These are phyloP conservation scores for Stictocephala bisonia DNA, from an alignment of 2,888 invertebrate species.

Conservation along the genomic window DNA sequence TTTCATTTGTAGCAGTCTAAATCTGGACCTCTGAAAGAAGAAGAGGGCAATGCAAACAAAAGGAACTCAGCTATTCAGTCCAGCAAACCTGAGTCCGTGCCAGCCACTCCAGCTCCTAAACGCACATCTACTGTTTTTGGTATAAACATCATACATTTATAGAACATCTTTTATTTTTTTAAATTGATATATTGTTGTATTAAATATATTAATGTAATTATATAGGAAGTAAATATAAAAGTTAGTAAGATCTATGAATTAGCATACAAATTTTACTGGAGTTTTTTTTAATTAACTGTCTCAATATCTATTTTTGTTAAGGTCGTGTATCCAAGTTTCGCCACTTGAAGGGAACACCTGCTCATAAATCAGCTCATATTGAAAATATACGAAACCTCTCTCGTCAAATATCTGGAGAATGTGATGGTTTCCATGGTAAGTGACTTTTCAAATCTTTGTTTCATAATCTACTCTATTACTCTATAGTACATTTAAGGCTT, in stretches of 20 bases:
- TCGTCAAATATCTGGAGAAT: conserved; percentile 92
- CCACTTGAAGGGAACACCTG: conserved; percentile 90
- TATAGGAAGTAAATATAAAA: no score
- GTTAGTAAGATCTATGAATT: no score
- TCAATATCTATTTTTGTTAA: conserved; percentile 64
- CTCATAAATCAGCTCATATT: conserved; percentile 90
- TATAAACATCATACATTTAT: no score
- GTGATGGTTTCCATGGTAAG: conserved; percentile 90
- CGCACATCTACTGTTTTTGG: conserved; percentile 89
- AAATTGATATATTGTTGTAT: neutral
- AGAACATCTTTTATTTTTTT: conserved; percentile 11
- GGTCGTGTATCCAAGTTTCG: conserved; percentile 92
- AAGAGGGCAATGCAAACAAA: conserved; percentile 28
- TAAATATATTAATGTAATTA: no score
- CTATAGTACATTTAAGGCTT: no score
- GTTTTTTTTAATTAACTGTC: no score
- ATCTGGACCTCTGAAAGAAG: conserved; percentile 34
- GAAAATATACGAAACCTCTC: conserved; percentile 93
- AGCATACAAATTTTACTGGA: no score
- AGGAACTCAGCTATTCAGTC: conserved; percentile 22
- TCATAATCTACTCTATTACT: no score
- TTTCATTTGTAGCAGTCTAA: conserved; percentile 12
- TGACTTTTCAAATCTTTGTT: no score
- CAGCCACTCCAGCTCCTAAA: conserved; percentile 75
- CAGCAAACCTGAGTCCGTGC: conserved; percentile 51